Percentiles rank a stretch among this genome's conserved stretches.
These are phyloP conservation scores for Gorsachius magnificus DNA, from an alignment of 2,797 vertebrate species.

Conservation along the genomic window DNA sequence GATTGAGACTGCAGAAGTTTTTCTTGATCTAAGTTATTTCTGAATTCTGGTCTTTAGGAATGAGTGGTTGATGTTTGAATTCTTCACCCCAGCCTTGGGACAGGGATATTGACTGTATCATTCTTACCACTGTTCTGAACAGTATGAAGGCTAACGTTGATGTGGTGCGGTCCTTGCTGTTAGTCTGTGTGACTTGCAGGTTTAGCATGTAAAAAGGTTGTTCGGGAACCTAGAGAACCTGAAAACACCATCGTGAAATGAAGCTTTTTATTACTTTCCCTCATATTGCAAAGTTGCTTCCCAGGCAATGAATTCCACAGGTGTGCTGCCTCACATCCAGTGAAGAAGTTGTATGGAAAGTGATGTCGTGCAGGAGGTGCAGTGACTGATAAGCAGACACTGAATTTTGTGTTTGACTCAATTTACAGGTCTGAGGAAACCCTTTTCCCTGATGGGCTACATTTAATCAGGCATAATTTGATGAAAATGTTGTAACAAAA, in stretches of 20 bases:
- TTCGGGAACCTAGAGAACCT: background rate
- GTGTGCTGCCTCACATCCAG: background rate
- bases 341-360: background rate
- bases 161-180: background rate
- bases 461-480: conserved; percentile 10
- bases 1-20: background rate
- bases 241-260: background rate
- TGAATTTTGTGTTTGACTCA: background rate
- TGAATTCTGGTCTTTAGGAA: background rate
- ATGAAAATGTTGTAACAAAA: conserved; percentile 7
- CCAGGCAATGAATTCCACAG: background rate
- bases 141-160: background rate
- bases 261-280: background rate
- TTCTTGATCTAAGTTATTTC: background rate
- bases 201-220: background rate
- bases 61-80: background rate
- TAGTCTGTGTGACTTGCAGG: background rate
- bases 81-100: background rate
- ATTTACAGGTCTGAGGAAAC: background rate
- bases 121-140: background rate
- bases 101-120: background rate
- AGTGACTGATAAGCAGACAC: background rate
- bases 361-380: background rate
- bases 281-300: background rate
- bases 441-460: background rate